Base-by-base conservation (phyloP, 2,888 invertebrate species). In the Agrochola circellaris region DNA sequence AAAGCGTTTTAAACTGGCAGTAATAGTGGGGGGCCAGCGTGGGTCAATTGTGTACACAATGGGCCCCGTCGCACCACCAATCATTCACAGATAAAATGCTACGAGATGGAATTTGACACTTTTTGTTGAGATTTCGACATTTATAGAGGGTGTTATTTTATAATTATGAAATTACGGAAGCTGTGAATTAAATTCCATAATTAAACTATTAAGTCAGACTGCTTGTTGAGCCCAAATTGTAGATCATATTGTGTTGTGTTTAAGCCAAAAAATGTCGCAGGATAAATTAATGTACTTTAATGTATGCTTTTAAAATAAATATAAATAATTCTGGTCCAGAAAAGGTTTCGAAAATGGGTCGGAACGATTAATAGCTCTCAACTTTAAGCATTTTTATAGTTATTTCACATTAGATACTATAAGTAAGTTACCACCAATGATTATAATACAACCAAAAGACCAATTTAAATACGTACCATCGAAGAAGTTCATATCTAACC, bases 71-170 rank as follows among this genome's bases (percentile, higher is more conserved):
- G 90, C 88, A 91, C 78, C 82, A 81, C 89, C 92, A 92, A 93
- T 93, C 93, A 91, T 87, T 90, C 92, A 91, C 89, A 87, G 85
- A 87, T 88, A 90, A 91, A 88, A 86, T 77, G 84, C 87, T 87
- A 92, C 93, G 93, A 87, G 87, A 58, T 81, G 93, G 93, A 90
- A 93, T 93, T 87, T 82, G 79, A 83, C 84, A 85, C 77, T 87
- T 91, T 92, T 91, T 80, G 82, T 78, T 81, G 7, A 82, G 87
- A 88, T 87, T 88, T 88, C 81, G 61, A 67, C 65, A 81, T 75
- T 26, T 84, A 73, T 89, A 93, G 82, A 87, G 91, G 75, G 2
- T 90, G 91, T 78, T 85, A 51, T 66, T 79, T 76, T 56, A 13
- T 9, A 42, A 5, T n/a, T 4, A 38, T 58, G 2, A 11, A 38